A percentile compares a stretch with the other conserved stretches of the same genome.
These are phyloP conservation scores for Orchesella cincta DNA, from an alignment of 1,140 invertebrate species.

Conservation along the genomic window DNA sequence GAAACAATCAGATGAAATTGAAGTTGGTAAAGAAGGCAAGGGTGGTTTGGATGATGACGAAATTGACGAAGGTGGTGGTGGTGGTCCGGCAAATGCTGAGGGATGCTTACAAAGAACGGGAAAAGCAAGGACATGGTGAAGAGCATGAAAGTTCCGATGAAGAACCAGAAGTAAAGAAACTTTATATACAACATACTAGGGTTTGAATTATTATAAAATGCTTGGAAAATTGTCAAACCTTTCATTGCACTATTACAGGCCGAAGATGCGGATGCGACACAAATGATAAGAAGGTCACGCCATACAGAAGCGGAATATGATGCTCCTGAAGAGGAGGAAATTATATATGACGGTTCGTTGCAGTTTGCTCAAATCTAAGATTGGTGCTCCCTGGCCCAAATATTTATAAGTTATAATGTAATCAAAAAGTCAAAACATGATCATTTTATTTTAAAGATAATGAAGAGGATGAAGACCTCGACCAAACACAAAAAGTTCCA, in stretches of 20 bases:
- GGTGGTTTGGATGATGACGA: conserved; percentile 53
- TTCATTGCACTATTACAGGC: too few relatives aligned
- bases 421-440: conserved; percentile 46
- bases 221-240: too few relatives aligned
- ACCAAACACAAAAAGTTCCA: conserved; percentile 47
- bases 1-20: conserved; percentile 10
- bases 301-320: conserved; percentile 74
- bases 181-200: too few relatives aligned
- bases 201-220: too few relatives aligned
- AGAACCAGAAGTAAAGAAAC: conserved; percentile 59
- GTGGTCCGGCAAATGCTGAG: conserved; percentile 54
- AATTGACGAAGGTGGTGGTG: conserved; percentile 55
- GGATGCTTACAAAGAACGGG: conserved; percentile 53
- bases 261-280: conserved; percentile 65
- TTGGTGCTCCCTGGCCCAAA: conserved; percentile 48
- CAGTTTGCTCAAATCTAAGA: neutral
- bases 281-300: conserved; percentile 61
- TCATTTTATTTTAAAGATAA: too few relatives aligned
- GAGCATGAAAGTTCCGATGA: conserved; percentile 66
- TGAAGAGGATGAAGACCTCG: conserved; percentile 55
- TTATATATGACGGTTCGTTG: neutral
- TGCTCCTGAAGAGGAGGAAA: conserved; percentile 74
- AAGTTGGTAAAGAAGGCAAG: conserved; percentile 44
- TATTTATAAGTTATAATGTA: conserved; percentile 58
- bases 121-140: conserved; percentile 57